phyloP scores from a whole-genome alignment of 1,140 invertebrate genomes.

The Metaphire vulgaris region DNA sequence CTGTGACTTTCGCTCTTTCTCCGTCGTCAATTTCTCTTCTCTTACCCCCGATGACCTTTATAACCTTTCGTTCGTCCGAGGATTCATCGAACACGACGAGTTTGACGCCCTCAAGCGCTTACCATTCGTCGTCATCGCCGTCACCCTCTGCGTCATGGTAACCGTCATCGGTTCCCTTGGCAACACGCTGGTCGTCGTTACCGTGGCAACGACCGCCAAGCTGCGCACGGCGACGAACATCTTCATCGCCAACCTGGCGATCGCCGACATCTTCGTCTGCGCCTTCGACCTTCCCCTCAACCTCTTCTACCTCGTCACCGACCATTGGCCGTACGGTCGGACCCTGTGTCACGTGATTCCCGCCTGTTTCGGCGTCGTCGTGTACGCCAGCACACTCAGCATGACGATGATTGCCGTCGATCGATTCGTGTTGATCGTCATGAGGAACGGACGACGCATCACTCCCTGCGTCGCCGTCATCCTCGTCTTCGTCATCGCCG shows the following conservation, averaged over 20 bases:
- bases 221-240: slow-evolving; percentile 32
- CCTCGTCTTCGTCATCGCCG: slow-evolving; percentile 21
- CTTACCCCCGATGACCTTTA: too few species aligned
- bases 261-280: slow-evolving; percentile 29
- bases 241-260: slow-evolving; percentile 31
- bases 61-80: too few species aligned
- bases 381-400: slow-evolving; percentile 21
- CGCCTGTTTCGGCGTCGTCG: slow-evolving; percentile 21
- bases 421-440: slow-evolving; percentile 27
- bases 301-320: slow-evolving; percentile 22
- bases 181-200: slow-evolving; percentile 28
- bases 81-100: too few species aligned
- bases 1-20: too few species aligned
- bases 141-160: slow-evolving; percentile 23
- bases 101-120: slow-evolving; percentile 14
- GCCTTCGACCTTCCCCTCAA: slow-evolving; percentile 28
- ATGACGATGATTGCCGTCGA: slow-evolving; percentile 31
- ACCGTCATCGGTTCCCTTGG: slow-evolving; percentile 22
- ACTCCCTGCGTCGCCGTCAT: slow-evolving; percentile 20
- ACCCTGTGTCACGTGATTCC: slow-evolving; percentile 26
- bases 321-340: slow-evolving; percentile 25
- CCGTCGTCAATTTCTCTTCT: too few species aligned
- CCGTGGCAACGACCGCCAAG: slow-evolving; percentile 18
- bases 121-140: slow-evolving; percentile 5
- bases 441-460: slow-evolving; percentile 16